Evolutionary conservation across 2,797 vertebrate genomes (phyloP), one percentile per base, ranked within the genome.

Genomic region (Prunella strophiata): DNA sequence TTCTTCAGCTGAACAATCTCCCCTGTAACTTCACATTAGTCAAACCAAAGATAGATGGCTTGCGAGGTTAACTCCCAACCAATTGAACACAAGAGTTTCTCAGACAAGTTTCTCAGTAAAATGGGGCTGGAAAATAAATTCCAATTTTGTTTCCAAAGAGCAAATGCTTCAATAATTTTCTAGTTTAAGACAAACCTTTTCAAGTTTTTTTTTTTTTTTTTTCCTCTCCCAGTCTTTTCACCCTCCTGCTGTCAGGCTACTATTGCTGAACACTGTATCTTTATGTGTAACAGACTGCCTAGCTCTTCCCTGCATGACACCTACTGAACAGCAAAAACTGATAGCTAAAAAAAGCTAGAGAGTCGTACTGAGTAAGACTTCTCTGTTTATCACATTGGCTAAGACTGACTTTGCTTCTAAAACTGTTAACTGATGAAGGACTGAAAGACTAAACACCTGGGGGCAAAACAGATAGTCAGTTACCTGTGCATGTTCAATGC

Each of bases 401-500:
- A 81, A 71, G 38, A 62, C 23, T 15, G 30, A 89, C 7, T 27
- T 86, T 22, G 36, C 32, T 59, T 83, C 32, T 71, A 30, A 52
- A 62, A 70, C 25, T 62, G 23, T 22, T 34, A 70, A 36, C n/a
- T 58, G 36, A 79, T 66, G 70, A 62, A 42, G 9, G 32, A 66
- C 25, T n/a, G 25, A 77, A 80, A 57, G 8, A 52, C 21, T 40
- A 17, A 85, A 88, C 16, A 83, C 9, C 21, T 32, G 10, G 7
- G 9, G 16, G 32, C 18, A 59, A 85, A 85, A 42, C 9, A 73
- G 26, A 62, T 18, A 16, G 38, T 58, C 27, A 58, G 50, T 40
- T 58, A 72, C 11, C 5, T 27, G 18, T 4, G 6, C 10, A 51
- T 0, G 0, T 29, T 7, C 36, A 50, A 34, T 9, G 7, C 10